Conservation (phyloP, 2,888 invertebrate genomes). For the Campoletis raptor region DNA sequence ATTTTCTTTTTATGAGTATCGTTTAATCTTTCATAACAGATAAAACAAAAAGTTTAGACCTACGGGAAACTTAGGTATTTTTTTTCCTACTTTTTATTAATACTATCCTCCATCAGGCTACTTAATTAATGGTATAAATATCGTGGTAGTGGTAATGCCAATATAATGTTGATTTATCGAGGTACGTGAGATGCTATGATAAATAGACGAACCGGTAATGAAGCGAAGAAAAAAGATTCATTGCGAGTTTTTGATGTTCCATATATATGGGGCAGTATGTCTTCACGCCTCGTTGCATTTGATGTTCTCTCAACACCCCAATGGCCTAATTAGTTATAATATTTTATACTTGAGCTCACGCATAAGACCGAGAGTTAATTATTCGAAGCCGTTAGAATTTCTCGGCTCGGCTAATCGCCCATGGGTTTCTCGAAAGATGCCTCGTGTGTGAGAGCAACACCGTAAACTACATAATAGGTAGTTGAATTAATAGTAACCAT, state of each 20-base stretch:
- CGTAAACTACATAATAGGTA: constrained; percentile 35
- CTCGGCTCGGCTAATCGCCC: constrained; percentile 61
- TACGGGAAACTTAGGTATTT: background rate
- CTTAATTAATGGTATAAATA: constrained; percentile 18
- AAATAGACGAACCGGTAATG: constrained; percentile 26
- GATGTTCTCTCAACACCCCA: constrained; percentile 51
- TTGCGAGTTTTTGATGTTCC: constrained; percentile 10
- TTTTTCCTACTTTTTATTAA: constrained; percentile 9
- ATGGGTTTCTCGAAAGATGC: constrained; percentile 41
- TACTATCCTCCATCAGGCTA: background rate
- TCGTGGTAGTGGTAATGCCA: constrained; percentile 2
- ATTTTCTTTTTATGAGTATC: background rate
- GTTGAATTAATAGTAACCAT: constrained; percentile 15
- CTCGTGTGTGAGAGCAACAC: constrained; percentile 37
- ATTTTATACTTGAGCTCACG: constrained; percentile 76
- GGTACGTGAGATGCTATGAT: constrained; percentile 27
- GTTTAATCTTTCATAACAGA: constrained; percentile 3
- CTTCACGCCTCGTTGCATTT: constrained; percentile 58
- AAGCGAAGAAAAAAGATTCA: constrained; percentile 20
- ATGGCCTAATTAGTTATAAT: constrained; percentile 74
- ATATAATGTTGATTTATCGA: constrained; percentile 46
- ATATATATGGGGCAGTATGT: constrained; percentile 65
- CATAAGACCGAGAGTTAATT: constrained; percentile 73
- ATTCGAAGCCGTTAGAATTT: constrained; percentile 77
- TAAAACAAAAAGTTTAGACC: background rate